Percentiles rank a stretch among this genome's conserved stretches.
Evolutionary conservation across 1,140 invertebrate genomes (phyloP).

Genomic region (Apis mellifera): DNA sequence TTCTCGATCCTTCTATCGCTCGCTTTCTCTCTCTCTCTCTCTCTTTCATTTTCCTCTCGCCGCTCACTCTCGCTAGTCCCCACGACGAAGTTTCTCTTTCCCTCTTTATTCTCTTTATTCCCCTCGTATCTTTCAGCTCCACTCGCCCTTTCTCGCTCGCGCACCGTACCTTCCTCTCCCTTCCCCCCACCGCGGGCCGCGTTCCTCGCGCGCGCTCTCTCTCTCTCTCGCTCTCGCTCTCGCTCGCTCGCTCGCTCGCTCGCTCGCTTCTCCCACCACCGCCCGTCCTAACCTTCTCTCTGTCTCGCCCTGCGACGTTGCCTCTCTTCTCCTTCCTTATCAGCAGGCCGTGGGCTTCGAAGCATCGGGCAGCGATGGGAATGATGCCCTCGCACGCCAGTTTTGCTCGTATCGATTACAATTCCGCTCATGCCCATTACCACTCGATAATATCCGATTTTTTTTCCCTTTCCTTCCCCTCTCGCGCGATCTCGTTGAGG

Average conservation of each 20-base stretch:
- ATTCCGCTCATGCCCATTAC: not conserved
- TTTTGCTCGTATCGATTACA: not conserved
- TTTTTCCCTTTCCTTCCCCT: too few relatives aligned
- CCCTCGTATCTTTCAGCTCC: not conserved
- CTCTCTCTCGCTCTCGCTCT: conserved; percentile 2
- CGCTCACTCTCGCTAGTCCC: not conserved
- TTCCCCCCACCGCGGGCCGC: not conserved
- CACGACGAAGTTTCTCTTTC: not conserved
- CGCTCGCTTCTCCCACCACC: not conserved
- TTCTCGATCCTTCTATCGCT: not conserved
- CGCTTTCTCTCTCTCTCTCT: not conserved
- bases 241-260: not conserved
- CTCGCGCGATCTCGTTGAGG: too few relatives aligned
- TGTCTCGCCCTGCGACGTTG: not conserved
- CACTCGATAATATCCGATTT: not conserved
- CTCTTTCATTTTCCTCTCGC: not conserved
- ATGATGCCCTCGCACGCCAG: conserved; percentile 11
- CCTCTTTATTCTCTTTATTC: not conserved
- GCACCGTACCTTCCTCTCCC: not conserved
- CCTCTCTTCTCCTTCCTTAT: conserved; percentile 14
- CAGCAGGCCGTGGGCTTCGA: not conserved
- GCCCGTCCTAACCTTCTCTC: not conserved
- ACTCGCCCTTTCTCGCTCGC: not conserved
- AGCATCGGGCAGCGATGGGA: conserved; percentile 36
- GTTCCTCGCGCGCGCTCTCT: conserved; percentile 14